Conservation (phyloP, 2,888 invertebrate genomes). For the Scaptomyza polygonia region DNA sequence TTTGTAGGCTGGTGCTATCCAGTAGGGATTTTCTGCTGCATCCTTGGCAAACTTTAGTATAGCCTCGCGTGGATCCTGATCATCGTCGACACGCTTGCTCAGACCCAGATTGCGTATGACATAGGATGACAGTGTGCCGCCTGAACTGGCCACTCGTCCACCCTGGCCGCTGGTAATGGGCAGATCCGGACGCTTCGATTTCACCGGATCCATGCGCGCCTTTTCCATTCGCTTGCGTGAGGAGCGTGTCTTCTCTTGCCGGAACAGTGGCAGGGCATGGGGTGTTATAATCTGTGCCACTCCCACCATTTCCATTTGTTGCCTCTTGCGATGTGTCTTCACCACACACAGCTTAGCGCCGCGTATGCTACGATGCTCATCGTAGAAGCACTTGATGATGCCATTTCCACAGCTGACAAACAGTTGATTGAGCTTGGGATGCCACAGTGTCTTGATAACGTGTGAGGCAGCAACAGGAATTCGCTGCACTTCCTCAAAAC, state of each 20-base stretch:
- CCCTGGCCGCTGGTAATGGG: slow-evolving; percentile 96
- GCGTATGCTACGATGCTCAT: slow-evolving; percentile 92
- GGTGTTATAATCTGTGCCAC: slow-evolving; percentile 98
- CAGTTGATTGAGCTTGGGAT: slow-evolving; percentile 98
- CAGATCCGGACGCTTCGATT: slow-evolving; percentile 92
- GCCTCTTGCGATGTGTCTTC: slow-evolving; percentile 91
- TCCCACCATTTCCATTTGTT: slow-evolving; percentile 93
- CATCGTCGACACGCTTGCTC: slow-evolving; percentile 95
- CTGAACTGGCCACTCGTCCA: slow-evolving; percentile 95
- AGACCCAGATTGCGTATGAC: slow-evolving; percentile 97
- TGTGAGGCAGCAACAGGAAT: slow-evolving; percentile 92
- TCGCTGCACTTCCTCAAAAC: slow-evolving; percentile 89
- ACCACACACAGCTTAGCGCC: slow-evolving; percentile 96
- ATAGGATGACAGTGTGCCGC: slow-evolving; percentile 97
- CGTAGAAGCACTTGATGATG: slow-evolving; percentile 94
- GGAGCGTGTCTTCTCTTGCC: slow-evolving; percentile 95
- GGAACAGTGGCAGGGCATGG: slow-evolving; percentile 96
- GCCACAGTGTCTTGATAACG: slow-evolving; percentile 96
- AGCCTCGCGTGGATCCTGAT: slow-evolving; percentile 97
- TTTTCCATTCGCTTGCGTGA: slow-evolving; percentile 96
- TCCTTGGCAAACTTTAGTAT: slow-evolving; percentile 97
- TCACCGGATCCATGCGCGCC: slow-evolving; percentile 93
- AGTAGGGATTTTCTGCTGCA: slow-evolving; percentile 97
- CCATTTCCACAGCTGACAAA: slow-evolving; percentile 97
- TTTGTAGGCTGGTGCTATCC: slow-evolving; percentile 96